These are phyloP conservation scores for Hymenochirus boettgeri DNA, from an alignment of 2,113 vertebrate species.

Conservation along the genomic window DNA sequence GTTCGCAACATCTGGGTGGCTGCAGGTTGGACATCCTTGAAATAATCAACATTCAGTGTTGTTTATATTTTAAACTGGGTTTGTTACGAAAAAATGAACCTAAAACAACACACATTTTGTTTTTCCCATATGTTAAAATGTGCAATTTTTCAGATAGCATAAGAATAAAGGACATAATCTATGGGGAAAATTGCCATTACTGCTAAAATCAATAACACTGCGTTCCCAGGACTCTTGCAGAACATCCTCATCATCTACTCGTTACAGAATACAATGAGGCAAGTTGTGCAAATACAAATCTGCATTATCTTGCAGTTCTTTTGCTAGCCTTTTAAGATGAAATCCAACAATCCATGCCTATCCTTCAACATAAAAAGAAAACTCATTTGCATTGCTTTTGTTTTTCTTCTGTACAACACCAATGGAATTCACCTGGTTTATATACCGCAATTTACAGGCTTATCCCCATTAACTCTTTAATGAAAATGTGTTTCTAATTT, in stretches of 20 bases:
- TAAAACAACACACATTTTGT: not conserved
- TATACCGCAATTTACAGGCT: too few species aligned
- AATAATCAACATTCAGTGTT: too few species aligned
- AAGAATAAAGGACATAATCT: slow-evolving; percentile 22
- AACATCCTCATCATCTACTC: slow-evolving; percentile 28
- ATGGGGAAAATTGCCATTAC: slow-evolving; percentile 20
- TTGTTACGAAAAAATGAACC: too few species aligned
- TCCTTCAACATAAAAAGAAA: not conserved
- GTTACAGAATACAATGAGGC: slow-evolving; percentile 39
- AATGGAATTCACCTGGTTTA: not conserved
- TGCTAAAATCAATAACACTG: slow-evolving; percentile 28
- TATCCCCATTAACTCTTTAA: too few species aligned
- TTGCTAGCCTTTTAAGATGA: slow-evolving; percentile 7
- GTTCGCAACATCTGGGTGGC: too few species aligned
- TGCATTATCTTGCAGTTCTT: slow-evolving; percentile 21
- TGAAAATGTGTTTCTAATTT: too few species aligned
- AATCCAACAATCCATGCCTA: not conserved
- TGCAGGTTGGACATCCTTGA: too few species aligned
- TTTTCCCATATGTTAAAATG: slow-evolving; percentile 3
- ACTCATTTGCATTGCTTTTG: not conserved
- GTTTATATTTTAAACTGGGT: too few species aligned
- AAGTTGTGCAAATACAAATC: slow-evolving; percentile 31
- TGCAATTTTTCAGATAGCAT: slow-evolving; percentile 6
- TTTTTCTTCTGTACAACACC: not conserved
- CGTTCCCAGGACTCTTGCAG: slow-evolving; percentile 23